These are phyloP conservation scores for Spinus olivaceus DNA, from an alignment of 2,797 vertebrate species.

Conservation along the genomic window DNA sequence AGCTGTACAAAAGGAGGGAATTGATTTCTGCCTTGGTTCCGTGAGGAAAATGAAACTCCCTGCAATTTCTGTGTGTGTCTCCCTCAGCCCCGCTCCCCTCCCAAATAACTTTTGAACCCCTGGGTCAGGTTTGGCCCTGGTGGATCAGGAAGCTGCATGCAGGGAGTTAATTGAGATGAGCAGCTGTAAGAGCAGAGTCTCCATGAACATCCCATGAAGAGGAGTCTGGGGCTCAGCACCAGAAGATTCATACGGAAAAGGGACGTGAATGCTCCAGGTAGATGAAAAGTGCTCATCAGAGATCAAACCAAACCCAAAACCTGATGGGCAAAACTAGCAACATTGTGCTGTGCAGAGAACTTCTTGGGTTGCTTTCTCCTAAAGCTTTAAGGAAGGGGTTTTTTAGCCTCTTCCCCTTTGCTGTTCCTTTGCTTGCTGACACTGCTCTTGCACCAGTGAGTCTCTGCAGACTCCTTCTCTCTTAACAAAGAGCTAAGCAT, in stretches of 20 bases:
- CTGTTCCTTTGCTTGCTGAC: neutral
- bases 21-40: neutral
- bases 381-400: neutral
- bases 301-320: neutral
- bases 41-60: neutral
- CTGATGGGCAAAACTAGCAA: neutral
- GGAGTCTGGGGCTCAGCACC: neutral
- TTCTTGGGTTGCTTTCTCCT: neutral
- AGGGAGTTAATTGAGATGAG: neutral
- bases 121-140: neutral
- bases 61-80: neutral
- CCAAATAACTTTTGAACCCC: constrained; percentile 27
- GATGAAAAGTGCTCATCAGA: neutral
- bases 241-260: neutral
- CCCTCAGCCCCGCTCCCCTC: neutral
- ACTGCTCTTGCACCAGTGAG: neutral
- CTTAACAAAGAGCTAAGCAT: neutral
- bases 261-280: neutral
- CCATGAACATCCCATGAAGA: neutral
- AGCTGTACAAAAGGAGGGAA: neutral
- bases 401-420: neutral
- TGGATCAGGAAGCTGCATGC: neutral
- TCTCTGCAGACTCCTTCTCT: neutral
- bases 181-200: neutral
- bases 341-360: neutral